Conservation (phyloP, 2,888 invertebrate species). For the Dione vanillae region DNA sequence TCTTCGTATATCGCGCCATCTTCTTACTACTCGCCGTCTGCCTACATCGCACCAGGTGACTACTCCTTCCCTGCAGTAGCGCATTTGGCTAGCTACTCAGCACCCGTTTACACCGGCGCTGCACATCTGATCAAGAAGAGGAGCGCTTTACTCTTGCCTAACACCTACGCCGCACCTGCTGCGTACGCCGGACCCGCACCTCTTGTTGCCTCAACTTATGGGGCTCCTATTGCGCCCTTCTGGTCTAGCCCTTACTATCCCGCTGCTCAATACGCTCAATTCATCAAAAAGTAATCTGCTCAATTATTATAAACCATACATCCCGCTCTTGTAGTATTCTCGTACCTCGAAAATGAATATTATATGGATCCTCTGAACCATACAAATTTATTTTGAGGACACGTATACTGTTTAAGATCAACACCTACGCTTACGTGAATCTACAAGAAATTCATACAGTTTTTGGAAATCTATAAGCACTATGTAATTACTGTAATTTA, state of each 20-base stretch:
- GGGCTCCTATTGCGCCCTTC: conserved; percentile 29
- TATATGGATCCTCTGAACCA: not conserved
- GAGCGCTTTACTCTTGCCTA: conserved; percentile 55
- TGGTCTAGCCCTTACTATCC: conserved; percentile 36
- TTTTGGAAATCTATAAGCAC: not conserved
- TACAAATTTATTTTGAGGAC: too few species aligned
- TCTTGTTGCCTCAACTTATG: conserved; percentile 39
- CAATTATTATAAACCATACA: not conserved
- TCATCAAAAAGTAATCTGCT: conserved; percentile 45
- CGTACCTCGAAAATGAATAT: not conserved
- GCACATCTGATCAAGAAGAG: conserved; percentile 72
- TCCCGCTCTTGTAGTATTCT: not conserved
- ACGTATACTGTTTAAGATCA: not conserved
- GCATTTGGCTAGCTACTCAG: not conserved
- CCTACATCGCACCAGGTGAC: conserved; percentile 9
- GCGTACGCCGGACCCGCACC: conserved; percentile 52
- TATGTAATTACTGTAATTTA: conserved; percentile 13
- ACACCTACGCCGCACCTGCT: conserved; percentile 44
- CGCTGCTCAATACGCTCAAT: conserved; percentile 39
- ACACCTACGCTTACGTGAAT: not conserved
- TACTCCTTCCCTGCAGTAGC: conserved; percentile 37
- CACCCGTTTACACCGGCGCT: conserved; percentile 49
- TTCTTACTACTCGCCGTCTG: conserved; percentile 44
- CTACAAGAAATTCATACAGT: not conserved
- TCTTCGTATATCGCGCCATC: conserved; percentile 43